Percentiles rank a stretch among this genome's conserved stretches.
Conservation (phyloP, 2,888 invertebrate genomes). For the Nowickia ferox region DNA sequence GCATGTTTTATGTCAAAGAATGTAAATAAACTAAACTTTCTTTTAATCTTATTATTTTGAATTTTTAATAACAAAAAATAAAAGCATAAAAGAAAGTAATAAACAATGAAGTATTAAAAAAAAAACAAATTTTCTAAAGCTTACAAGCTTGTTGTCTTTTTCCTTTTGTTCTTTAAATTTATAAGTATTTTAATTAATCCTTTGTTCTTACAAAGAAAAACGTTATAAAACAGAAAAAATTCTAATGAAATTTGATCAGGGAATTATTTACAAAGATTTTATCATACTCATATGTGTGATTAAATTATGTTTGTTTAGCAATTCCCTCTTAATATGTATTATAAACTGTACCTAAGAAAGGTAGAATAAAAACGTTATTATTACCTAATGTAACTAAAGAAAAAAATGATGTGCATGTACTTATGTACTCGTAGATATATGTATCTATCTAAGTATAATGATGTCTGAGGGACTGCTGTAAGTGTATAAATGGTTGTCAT, state of each 20-base stretch:
- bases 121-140: conserved; percentile 52
- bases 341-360: neutral
- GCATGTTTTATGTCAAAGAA: conserved; percentile 49
- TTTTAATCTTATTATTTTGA: neutral
- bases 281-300: neutral
- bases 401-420: neutral
- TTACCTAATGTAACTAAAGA: conserved; percentile 3
- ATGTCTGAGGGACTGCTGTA: conserved; percentile 3
- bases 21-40: conserved; percentile 47
- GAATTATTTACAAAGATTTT: conserved; percentile 8
- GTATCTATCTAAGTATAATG: neutral
- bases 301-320: conserved; percentile 26
- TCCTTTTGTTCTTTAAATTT: conserved; percentile 2
- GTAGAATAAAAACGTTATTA: neutral
- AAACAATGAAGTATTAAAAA: conserved; percentile 32
- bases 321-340: conserved; percentile 14
- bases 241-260: conserved; percentile 24
- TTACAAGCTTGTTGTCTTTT: conserved; percentile 15
- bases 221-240: neutral
- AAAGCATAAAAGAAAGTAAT: conserved; percentile 35
- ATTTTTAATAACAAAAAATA: neutral
- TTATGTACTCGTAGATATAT: neutral
- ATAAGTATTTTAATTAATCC: conserved; percentile 51
- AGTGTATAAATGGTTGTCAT: conserved; percentile 33
- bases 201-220: conserved; percentile 27